Evolutionary conservation across 2,113 vertebrate genomes (phyloP), one percentile per base, ranked within the genome.

Genomic region (Capreolus pygargus): DNA sequence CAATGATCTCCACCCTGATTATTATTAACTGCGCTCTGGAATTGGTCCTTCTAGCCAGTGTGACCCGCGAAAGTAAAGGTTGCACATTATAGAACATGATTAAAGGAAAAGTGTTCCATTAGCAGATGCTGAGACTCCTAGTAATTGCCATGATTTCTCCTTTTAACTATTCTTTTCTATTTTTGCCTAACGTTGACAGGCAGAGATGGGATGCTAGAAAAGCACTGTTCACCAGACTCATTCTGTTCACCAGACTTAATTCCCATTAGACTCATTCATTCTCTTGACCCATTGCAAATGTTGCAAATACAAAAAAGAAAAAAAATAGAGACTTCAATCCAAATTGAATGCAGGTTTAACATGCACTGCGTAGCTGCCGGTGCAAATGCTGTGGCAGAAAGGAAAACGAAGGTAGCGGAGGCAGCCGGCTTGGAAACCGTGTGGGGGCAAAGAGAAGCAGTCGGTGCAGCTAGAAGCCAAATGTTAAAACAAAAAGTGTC

Each of bases 11-110:
- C 61, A 58, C n/a, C 79, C 30, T 96, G 88, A 57, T 84, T 43
- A 76, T 55, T 93, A 30, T 58, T 64, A 89, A 92, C 61, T 85
- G 58, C 23, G 19, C 84, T 89, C 81, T 85, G 52, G 16, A 43
- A 90, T 92, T 86, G 61, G 86, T 97, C 95, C 96, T 96, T 96
- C 39, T 39, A 79, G 94, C 86, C 94, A 95, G 43, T 7, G n/a
- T 97, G 97, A 96, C 94, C 96, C 5, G 6, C 47, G 60, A 92
- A 85, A 97, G 94, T 79, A 43, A 92, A 96, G 96, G 94, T 96
- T 92, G 84, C 45, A 79, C 27, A 33, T 93, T 96, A 86, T 2
- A 33, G 61, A 47, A 94, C 94, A 94, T 94, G 88, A 96, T 97
- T 96, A 97, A 98, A 97, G 47, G 86, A 5, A 95, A 96, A 81